Evolutionary conservation across 2,113 vertebrate species (phyloP).

Genomic region (Vombatus ursinus): DNA sequence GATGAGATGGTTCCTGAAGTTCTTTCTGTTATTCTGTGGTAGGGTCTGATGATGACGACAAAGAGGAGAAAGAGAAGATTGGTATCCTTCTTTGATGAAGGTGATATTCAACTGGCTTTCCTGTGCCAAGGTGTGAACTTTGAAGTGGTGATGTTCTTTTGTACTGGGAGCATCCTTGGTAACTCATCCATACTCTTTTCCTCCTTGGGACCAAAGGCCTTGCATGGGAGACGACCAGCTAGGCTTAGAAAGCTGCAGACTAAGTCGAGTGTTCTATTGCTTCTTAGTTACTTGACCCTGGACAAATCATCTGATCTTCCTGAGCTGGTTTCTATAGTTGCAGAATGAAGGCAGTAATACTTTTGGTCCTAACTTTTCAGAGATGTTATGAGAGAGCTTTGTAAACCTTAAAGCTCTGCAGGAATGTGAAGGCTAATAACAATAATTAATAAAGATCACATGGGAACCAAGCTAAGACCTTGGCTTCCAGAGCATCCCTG

Average conservation of each 20-base stretch:
- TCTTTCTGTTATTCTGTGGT: background rate
- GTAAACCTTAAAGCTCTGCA: background rate
- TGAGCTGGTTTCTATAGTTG: slow-evolving; percentile 1
- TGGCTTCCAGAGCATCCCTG: slow-evolving; percentile 49
- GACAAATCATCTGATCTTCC: slow-evolving; percentile 5
- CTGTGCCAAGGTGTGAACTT: background rate
- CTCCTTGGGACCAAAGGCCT: background rate
- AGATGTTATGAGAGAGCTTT: background rate
- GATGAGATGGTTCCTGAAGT: background rate
- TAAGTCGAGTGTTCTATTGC: background rate
- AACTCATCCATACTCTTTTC: no score
- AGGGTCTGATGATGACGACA: background rate
- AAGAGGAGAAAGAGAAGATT: background rate
- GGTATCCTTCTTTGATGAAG: background rate
- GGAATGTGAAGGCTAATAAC: background rate
- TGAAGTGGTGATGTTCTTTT: background rate
- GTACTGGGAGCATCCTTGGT: no score
- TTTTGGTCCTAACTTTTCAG: background rate
- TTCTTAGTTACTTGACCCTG: slow-evolving; percentile 21
- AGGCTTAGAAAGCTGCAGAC: background rate
- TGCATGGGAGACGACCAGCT: background rate
- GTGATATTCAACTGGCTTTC: background rate
- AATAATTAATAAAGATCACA: background rate
- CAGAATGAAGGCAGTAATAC: slow-evolving; percentile 14
- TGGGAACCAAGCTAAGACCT: background rate